Base-by-base conservation (phyloP, 2,888 invertebrate genomes). In the Calameuta pallipes region DNA sequence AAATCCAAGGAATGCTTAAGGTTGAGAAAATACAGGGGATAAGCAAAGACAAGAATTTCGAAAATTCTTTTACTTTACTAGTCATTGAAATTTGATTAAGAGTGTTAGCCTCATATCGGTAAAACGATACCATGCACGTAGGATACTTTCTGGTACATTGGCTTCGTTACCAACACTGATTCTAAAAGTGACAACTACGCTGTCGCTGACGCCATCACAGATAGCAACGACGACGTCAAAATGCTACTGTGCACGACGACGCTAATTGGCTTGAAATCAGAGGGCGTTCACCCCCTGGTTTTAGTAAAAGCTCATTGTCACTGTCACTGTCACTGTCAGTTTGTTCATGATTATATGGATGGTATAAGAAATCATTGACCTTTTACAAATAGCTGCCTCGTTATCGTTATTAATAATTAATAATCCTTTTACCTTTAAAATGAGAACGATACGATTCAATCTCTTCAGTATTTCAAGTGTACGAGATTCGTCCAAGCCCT, bases 401-500 rank as follows among this genome's bases (percentile, higher is more conserved):
- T 6, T 13, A 12, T 31, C 41, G 34, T 74, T 30, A 23, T 56
- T 56, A 56, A 56, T 56, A 4, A 37, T 4, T 37, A 15, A 23
- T 56, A 56, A 56, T 56, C 4, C 34, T 85, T 91, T 88, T 93
- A 97, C 98, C 94, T 97, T 97, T 69, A 99, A 92, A 86, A 99
- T 99, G 12, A 98, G 94, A 0, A 98, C 97, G 78, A 99, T 96
- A 83, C 99, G 93, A 92, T 98, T 97, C 35, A 99, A 94, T 80
- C 98, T 93, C 89, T 97, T 98, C 76, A 99, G 93, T 81, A 99
- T 98, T 91, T 98, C 97, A 92, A 99, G 93, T 70, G 98, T 98
- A 92, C 97, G 96, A 15, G 96, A 94, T 92, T 99, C 99, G 87
- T 98, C 97, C 79, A 98, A 93, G 23, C 95, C 94, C 92, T 94